Percentiles rank a stretch among this genome's conserved stretches.
These are phyloP conservation scores for Melanostoma mellinum DNA, from an alignment of 2,888 invertebrate genomes.

Conservation along the genomic window DNA sequence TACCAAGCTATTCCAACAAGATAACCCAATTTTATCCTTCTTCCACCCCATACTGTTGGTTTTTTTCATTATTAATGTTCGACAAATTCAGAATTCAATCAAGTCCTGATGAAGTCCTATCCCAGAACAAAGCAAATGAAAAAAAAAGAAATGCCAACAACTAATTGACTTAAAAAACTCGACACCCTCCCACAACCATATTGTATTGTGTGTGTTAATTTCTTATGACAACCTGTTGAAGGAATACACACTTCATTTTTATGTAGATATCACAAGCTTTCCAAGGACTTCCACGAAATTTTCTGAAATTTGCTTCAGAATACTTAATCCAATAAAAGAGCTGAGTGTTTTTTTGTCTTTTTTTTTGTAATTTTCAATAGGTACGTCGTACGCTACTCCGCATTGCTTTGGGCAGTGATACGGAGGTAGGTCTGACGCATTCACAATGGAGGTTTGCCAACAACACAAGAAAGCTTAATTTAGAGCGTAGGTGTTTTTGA, in stretches of 20 bases:
- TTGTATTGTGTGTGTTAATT: conserved; percentile 2
- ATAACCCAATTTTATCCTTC: neutral
- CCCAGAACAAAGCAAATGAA: conserved; percentile 3
- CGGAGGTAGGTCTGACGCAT: neutral
- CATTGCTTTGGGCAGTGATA: neutral
- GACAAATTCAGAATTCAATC: conserved; percentile 19
- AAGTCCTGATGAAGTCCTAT: conserved; percentile 30
- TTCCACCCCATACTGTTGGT: neutral
- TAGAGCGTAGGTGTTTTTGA: neutral
- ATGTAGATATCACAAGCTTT: conserved; percentile 1
- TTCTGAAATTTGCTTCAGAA: conserved; percentile 16
- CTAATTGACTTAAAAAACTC: conserved; percentile 22
- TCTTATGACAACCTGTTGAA: conserved; percentile 29
- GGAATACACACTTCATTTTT: neutral
- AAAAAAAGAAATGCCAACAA: conserved; percentile 5
- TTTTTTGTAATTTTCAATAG: neutral
- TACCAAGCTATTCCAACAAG: neutral
- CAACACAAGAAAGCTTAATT: neutral
- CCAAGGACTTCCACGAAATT: neutral
- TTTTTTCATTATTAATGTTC: neutral
- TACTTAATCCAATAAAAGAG: conserved; percentile 37
- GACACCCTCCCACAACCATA: neutral
- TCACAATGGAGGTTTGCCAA: conserved; percentile 4
- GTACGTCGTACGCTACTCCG: too few species aligned
- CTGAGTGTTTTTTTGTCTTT: conserved; percentile 14